Conservation (phyloP, 2,888 invertebrate species). For the Rhimphoctona megacephalus region DNA sequence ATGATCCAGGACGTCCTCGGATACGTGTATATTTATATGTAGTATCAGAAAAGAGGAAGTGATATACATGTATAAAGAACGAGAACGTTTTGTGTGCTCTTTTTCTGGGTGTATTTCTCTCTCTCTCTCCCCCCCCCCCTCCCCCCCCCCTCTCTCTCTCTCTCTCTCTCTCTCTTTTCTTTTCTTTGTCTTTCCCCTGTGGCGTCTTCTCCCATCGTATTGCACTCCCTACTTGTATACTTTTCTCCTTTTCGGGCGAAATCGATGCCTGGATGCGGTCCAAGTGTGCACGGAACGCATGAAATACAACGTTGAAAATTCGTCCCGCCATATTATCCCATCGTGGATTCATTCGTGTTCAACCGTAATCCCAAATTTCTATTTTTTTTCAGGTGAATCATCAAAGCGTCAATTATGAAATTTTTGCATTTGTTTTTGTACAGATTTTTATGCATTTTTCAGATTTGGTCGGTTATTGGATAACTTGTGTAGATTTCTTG, state of each 20-base stretch:
- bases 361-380: neutral
- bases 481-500: neutral
- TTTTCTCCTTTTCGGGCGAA: slow-evolving; percentile 76
- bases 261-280: slow-evolving; percentile 77
- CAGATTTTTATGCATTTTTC: neutral
- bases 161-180: neutral
- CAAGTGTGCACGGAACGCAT: slow-evolving; percentile 81
- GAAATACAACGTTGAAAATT: slow-evolving; percentile 70
- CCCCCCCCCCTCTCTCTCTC: neutral
- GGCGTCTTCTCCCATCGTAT: slow-evolving; percentile 13
- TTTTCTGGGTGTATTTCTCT: neutral
- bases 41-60: neutral
- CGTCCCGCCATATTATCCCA: slow-evolving; percentile 1
- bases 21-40: neutral
- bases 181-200: neutral
- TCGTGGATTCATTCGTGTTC: neutral
- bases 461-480: neutral
- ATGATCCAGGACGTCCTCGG: slow-evolving; percentile 73
- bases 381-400: neutral
- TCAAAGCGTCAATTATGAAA: neutral
- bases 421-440: neutral
- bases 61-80: neutral
- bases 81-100: neutral
- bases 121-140: neutral
- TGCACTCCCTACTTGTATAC: neutral